Conservation (phyloP, 2,797 vertebrate genomes). For the Karalla daura region DNA sequence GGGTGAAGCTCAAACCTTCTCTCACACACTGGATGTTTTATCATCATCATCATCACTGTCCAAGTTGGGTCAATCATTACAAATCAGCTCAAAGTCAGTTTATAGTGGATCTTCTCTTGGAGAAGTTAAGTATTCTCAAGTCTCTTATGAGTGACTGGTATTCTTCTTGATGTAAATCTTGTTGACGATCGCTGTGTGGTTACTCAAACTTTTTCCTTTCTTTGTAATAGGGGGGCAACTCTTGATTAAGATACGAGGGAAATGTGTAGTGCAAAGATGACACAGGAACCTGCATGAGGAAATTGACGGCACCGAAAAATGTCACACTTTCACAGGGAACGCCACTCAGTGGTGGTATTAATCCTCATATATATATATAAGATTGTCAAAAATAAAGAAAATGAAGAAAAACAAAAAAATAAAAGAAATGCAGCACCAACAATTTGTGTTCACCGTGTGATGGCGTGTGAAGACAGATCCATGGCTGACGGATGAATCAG, state of each 20-base stretch:
- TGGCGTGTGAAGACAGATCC: constrained; percentile 58
- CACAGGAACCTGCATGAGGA: constrained; percentile 78
- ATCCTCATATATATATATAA: constrained; percentile 90
- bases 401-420: constrained; percentile 61
- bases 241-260: constrained; percentile 51
- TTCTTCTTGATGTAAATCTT: constrained; percentile 55
- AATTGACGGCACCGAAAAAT: constrained; percentile 69
- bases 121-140: constrained; percentile 65
- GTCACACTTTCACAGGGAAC: constrained; percentile 68
- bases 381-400: constrained; percentile 89
- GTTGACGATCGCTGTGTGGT: constrained; percentile 66
- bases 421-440: constrained; percentile 87
- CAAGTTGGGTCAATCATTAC: constrained; percentile 46
- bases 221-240: constrained; percentile 42
- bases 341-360: constrained; percentile 68
- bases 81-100: constrained; percentile 54
- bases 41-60: too few species aligned
- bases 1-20: constrained; percentile 60
- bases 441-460: constrained; percentile 68
- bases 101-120: constrained; percentile 71
- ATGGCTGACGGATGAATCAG: constrained; percentile 42
- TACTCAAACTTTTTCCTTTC: constrained; percentile 41
- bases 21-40: constrained; percentile 37
- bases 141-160: constrained; percentile 47
- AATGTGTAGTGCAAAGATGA: constrained; percentile 85